Evolutionary conservation across 2,113 vertebrate species (phyloP), one percentile per base, ranked within the genome.

Genomic region (Ameiurus melas): DNA sequence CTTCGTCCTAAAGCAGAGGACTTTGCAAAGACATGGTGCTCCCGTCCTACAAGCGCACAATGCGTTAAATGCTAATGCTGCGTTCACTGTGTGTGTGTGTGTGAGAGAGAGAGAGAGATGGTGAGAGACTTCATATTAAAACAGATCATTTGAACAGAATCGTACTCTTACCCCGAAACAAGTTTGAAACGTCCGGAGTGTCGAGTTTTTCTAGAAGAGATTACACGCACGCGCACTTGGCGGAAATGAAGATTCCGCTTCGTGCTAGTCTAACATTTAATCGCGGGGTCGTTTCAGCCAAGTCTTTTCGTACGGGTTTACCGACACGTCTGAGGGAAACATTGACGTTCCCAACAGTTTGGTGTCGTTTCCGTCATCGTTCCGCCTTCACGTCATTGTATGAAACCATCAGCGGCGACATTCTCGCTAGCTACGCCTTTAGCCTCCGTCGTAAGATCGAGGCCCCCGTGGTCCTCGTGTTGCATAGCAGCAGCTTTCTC

Each of bases 11-110:
- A 94, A 93, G 92, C 94, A 95, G 93, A 95, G 94, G 95, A 94
- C 94, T 95, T 96, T 95, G 91, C 94, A 94, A 94, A 95, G 95
- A 93, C 94, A 94, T 92, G 86, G 90, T 92, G 89, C 92, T 90
- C 91, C 89, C 57, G 78, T 82, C 39, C 66, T 85, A 75, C 87
- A 80, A 90, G 90, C 73, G 88, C 93, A 90, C 89, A 92, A 91
- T 89, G 91, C 90, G 12, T 16, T 64, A 16, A 47, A 70, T n/a
- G 7, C 73, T 79, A 80, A 36, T 64, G 27, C 43, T 36, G n/a
- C 9, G 13, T 60, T 30, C 55, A 47, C 8, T 27, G 7, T 62
- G 25, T 43, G 68, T 43, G 62, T 12, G 62, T 43, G 39, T 43
- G 39, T 43, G 39, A 4, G 39, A 1, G 22, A 55, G 25, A 33